Evolutionary conservation across 2,888 invertebrate genomes (phyloP).

Genomic region (Nezara viridula): DNA sequence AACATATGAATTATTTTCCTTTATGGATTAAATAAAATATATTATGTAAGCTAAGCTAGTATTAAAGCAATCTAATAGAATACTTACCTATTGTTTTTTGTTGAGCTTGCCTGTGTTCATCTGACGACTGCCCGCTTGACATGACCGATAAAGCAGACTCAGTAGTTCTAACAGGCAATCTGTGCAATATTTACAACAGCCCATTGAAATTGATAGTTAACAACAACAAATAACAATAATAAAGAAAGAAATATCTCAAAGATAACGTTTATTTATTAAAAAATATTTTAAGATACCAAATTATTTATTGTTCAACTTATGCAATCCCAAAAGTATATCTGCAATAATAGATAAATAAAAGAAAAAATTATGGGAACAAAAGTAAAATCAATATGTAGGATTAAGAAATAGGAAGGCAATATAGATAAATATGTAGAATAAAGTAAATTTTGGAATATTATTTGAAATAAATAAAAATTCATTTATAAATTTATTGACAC

Average conservation of each 20-base stretch:
- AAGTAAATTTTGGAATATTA: background rate
- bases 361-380: background rate
- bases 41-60: background rate
- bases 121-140: conserved; percentile 68
- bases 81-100: conserved; percentile 46
- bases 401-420: background rate
- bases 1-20: background rate
- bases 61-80: background rate
- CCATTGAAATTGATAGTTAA: background rate
- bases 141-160: conserved; percentile 69
- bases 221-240: too few species aligned
- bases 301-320: background rate
- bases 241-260: too few species aligned
- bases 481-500: too few species aligned
- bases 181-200: conserved; percentile 30
- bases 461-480: background rate
- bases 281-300: background rate
- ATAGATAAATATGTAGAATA: background rate
- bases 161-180: conserved; percentile 65
- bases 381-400: background rate
- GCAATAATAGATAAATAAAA: background rate
- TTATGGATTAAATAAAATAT: background rate
- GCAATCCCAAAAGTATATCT: background rate
- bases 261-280: background rate
- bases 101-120: conserved; percentile 65